These are phyloP conservation scores for Lepidostoma basale DNA, from an alignment of 1,140 invertebrate species.

Conservation along the genomic window DNA sequence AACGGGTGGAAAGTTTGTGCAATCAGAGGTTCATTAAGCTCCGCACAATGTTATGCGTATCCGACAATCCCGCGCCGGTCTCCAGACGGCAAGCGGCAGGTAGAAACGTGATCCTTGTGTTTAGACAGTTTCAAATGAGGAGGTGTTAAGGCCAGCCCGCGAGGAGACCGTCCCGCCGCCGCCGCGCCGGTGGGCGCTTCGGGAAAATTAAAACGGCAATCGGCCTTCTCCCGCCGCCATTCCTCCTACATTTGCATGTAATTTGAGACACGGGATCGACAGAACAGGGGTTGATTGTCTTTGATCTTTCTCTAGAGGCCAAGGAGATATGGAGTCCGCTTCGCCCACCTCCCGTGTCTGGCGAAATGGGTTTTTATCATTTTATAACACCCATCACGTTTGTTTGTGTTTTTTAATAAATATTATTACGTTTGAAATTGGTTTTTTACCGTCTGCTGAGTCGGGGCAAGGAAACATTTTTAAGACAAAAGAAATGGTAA, in stretches of 20 bases:
- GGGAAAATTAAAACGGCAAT: slow-evolving; percentile 42
- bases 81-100: neutral
- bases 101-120: slow-evolving; percentile 5
- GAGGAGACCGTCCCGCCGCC: neutral
- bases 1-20: too few species aligned
- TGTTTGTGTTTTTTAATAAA: slow-evolving; percentile 43
- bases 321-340: neutral
- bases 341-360: neutral
- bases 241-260: slow-evolving; percentile 42
- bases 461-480: neutral
- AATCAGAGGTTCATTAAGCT: too few species aligned
- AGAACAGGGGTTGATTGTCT: slow-evolving; percentile 34
- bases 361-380: slow-evolving; percentile 35
- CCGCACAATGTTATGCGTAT: neutral
- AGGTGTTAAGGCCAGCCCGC: slow-evolving; percentile 5
- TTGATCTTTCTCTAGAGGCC: slow-evolving; percentile 36
- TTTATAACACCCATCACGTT: slow-evolving; percentile 37
- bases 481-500: slow-evolving; percentile 14
- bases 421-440: slow-evolving; percentile 34
- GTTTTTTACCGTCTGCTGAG: too few species aligned
- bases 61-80: neutral
- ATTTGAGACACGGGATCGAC: slow-evolving; percentile 33
- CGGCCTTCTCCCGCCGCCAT: neutral
- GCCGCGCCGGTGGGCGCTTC: neutral
- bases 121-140: slow-evolving; percentile 15